Percentiles rank a stretch among this genome's conserved stretches.
phyloP scores from a whole-genome alignment of 1,140 invertebrate species.

The Plutomurus gul region DNA sequence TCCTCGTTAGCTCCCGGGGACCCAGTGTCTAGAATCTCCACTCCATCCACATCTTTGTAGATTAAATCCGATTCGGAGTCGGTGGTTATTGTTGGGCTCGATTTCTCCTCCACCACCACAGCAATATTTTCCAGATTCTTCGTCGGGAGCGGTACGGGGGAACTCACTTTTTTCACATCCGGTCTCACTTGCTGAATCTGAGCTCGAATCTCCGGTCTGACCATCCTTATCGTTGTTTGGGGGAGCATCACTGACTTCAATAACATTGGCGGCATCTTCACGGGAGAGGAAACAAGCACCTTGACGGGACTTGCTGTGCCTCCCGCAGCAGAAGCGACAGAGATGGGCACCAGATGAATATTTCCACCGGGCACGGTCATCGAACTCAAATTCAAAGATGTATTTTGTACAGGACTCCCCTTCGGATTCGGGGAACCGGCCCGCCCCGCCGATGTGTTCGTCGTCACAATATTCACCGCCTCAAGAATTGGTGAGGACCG shows the following conservation, averaged over 20 bases:
- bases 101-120: neutral
- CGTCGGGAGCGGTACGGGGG: neutral
- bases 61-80: neutral
- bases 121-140: neutral
- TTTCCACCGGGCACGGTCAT: conserved; percentile 30
- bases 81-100: neutral
- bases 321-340: conserved; percentile 13
- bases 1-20: conserved; percentile 21
- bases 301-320: conserved; percentile 52
- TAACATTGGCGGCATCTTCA: conserved; percentile 43
- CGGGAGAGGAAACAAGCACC: conserved; percentile 53
- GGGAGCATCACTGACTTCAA: conserved; percentile 36
- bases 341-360: conserved; percentile 49
- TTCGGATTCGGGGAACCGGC: conserved; percentile 35
- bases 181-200: neutral
- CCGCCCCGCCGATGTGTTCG: neutral
- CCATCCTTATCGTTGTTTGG: neutral
- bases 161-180: neutral
- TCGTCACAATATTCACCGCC: conserved; percentile 44
- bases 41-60: conserved; percentile 39
- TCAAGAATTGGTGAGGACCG: conserved; percentile 43
- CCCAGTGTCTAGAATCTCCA: conserved; percentile 45
- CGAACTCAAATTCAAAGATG: conserved; percentile 38
- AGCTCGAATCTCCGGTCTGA: neutral
- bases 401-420: conserved; percentile 37